Base-by-base conservation (phyloP, 2,797 vertebrate genomes). In the Enteromius argenteus region DNA sequence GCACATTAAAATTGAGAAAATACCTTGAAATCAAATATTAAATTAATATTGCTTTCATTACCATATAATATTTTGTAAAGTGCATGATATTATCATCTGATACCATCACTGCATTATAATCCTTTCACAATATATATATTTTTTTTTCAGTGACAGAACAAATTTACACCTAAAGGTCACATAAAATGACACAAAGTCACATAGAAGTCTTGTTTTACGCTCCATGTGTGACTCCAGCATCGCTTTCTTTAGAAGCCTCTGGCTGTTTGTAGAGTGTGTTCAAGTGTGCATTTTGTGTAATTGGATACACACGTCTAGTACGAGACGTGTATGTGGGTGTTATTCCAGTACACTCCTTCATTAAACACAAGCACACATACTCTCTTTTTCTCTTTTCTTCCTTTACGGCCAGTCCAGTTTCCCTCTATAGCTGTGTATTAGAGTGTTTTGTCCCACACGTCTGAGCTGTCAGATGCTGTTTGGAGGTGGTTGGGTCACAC, bases 401-500 rank as follows among this genome's bases (percentile, higher is more conserved):
- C 44, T 66, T 13, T 56, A n/a, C 42, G 71, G 88, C 80, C 71
- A n/a, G 64, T 53, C 67, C 23, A 42, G 23, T 81, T 77, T 42
- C 44, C 60, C n/a, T 76, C n/a, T 15, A 13, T 13, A 68, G 73
- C 73, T 1, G 2, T 58, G 64, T 44, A 15, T 79, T 53, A 71
- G 51, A 62, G 66, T 71, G 80, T 80, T 58, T 89, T 85, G 89
- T 86, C 86, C 86, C 90, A 39, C 27, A 79, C 79, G 77, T 73
- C 83, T n/a, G 84, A 30, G 37, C 74, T 49, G 39, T 80, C 86
- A 2, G 66, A 67, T 85, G 90, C 27, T 35, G 67, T 78, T 88
- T 90, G 72, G 90, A 90, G 90, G 89, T 90, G 83, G 85, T 74
- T 56, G 82, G 85, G 89, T 92, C 88, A 90, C 79, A 84, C 75